A percentile compares a stretch with the other conserved stretches of the same genome.
Conservation (phyloP, 2,797 vertebrate genomes). For the Sebastes matsubarae region DNA sequence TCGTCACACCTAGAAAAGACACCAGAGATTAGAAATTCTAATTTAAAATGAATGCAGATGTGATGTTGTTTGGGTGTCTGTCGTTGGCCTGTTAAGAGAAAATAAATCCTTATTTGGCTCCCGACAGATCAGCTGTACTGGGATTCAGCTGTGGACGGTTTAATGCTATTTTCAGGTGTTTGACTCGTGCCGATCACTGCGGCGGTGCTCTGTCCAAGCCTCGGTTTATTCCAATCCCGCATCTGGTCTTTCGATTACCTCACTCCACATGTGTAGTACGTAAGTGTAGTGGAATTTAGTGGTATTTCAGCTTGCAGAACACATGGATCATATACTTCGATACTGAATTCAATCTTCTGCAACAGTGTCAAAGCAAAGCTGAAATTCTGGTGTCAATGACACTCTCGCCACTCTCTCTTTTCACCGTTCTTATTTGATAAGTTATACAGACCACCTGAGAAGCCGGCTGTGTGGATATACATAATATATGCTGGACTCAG, state of each 20-base stretch:
- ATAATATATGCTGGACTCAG: neutral
- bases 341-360: neutral
- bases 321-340: neutral
- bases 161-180: neutral
- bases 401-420: neutral
- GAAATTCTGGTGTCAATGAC: neutral
- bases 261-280: neutral
- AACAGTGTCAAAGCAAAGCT: neutral
- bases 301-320: neutral
- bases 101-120: neutral
- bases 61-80: neutral
- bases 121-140: neutral
- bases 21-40: neutral
- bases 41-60: neutral
- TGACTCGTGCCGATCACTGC: neutral
- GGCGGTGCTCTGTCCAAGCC: neutral
- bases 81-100: neutral
- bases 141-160: neutral
- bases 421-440: neutral
- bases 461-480: neutral
- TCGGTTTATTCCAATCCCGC: neutral
- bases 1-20: conserved; percentile 62
- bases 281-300: neutral
- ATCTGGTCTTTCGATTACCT: neutral
- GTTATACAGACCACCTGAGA: neutral